Evolutionary conservation across 2,888 invertebrate species (phyloP).

Genomic region (Hypomecis punctinalis): DNA sequence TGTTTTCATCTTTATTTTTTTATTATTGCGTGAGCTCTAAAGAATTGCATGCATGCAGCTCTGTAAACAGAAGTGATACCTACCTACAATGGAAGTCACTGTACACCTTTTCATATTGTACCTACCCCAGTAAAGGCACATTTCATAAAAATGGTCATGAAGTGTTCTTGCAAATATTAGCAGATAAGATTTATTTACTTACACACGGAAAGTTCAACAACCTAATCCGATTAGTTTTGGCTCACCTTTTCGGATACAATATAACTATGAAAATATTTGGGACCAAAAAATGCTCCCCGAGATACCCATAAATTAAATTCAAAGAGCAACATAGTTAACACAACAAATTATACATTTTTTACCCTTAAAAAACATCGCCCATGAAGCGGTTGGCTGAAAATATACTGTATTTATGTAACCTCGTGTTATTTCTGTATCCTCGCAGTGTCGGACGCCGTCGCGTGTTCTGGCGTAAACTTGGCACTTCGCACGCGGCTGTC

Average conservation of each 20-base stretch:
- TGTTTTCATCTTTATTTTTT: constrained; percentile 30
- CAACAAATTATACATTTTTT: constrained; percentile 12
- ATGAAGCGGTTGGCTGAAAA: constrained; percentile 44
- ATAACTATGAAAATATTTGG: not conserved
- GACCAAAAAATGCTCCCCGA: not conserved
- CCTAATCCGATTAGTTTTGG: constrained; percentile 22
- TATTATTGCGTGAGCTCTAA: constrained; percentile 23
- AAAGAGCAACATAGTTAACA: constrained; percentile 1
- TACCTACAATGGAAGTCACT: constrained; percentile 9
- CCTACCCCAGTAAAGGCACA: not conserved
- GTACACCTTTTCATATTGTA: constrained; percentile 16
- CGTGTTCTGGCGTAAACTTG: constrained; percentile 70
- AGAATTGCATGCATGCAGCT: constrained; percentile 32
- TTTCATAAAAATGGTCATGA: constrained; percentile 3
- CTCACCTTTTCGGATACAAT: not conserved
- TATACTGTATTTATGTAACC: constrained; percentile 57
- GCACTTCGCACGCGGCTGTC: constrained; percentile 65
- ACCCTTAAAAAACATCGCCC: constrained; percentile 18
- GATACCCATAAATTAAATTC: not conserved
- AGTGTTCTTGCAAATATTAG: constrained; percentile 27
- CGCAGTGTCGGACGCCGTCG: constrained; percentile 48
- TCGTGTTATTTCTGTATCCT: constrained; percentile 70
- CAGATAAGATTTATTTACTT: constrained; percentile 24
- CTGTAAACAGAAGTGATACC: constrained; percentile 29
- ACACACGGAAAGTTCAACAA: constrained; percentile 26